A percentile compares a stretch with the other conserved stretches of the same genome.
Evolutionary conservation across 2,888 invertebrate species (phyloP).

Genomic region (Hypomecis punctinalis): DNA sequence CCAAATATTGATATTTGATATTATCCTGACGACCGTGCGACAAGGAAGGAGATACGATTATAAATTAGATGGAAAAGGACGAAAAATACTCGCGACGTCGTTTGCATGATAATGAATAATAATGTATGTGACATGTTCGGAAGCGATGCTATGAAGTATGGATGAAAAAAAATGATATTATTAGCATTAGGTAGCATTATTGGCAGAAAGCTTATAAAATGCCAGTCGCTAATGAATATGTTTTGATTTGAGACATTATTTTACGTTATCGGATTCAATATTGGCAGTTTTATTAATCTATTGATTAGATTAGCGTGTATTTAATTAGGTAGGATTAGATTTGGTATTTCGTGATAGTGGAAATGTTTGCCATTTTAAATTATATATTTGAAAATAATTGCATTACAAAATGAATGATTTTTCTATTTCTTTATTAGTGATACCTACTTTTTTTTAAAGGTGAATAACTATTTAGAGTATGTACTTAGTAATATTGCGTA

Average conservation of each 20-base stretch:
- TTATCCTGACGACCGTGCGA: conserved; percentile 60
- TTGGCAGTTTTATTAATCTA: conserved; percentile 9
- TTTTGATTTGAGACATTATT: conserved; percentile 8
- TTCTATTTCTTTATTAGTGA: too few species aligned
- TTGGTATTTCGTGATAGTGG: background rate
- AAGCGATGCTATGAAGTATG: conserved; percentile 51
- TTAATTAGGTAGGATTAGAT: conserved; percentile 14
- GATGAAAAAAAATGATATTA: conserved; percentile 34
- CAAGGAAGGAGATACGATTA: conserved; percentile 50
- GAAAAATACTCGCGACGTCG: conserved; percentile 47
- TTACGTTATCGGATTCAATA: conserved; percentile 10
- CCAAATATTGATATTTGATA: conserved; percentile 82
- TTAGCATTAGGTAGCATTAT: conserved; percentile 12
- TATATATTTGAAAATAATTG: background rate
- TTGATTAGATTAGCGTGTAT: conserved; percentile 12
- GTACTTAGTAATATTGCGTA: too few species aligned
- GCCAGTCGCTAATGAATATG: background rate
- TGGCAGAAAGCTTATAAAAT: conserved; percentile 21
- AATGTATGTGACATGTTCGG: conserved; percentile 59
- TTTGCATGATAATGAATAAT: conserved; percentile 64
- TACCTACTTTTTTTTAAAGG: too few species aligned
- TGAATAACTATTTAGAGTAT: too few species aligned
- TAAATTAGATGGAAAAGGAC: conserved; percentile 46
- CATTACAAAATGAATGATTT: too few species aligned
- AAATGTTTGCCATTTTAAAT: background rate